A percentile compares a stretch with the other conserved stretches of the same genome.
Evolutionary conservation across 2,888 invertebrate genomes (phyloP).

Genomic region (Piscicola geometra): DNA sequence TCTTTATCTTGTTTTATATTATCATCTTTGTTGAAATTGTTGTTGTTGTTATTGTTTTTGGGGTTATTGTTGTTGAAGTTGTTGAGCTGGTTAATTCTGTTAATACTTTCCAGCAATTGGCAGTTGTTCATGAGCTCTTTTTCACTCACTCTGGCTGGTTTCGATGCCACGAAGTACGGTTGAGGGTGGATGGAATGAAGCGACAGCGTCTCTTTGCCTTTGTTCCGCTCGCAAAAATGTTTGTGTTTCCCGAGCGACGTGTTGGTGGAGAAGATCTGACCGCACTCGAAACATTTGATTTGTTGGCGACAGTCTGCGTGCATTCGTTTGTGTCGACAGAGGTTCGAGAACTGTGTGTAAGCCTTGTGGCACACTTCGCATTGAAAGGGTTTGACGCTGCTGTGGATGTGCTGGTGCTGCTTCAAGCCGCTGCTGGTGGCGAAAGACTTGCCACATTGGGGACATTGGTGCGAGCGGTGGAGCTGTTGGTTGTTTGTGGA

Average conservation of each 20-base stretch:
- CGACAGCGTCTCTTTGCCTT: constrained; percentile 34
- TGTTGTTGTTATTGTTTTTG: too few relatives aligned
- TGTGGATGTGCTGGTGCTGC: constrained; percentile 98
- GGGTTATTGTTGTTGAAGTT: too few relatives aligned
- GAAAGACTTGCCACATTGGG: constrained; percentile 97
- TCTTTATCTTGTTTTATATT: too few relatives aligned
- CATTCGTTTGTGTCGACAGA: constrained; percentile 99
- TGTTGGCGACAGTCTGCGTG: constrained; percentile 89
- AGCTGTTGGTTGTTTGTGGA: constrained; percentile 91
- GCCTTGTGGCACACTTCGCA: constrained; percentile 75
- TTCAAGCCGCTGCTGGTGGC: constrained; percentile 94
- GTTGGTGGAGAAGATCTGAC: not conserved
- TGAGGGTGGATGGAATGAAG: too few relatives aligned
- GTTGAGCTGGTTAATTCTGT: too few relatives aligned
- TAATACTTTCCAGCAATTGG: too few relatives aligned
- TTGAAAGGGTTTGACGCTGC: constrained; percentile 93
- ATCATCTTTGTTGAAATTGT: too few relatives aligned
- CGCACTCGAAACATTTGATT: not conserved
- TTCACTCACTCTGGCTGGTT: too few relatives aligned
- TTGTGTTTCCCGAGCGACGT: not conserved
- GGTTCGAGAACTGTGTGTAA: constrained; percentile 97
- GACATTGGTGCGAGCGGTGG: constrained; percentile 78
- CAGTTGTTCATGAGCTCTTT: too few relatives aligned
- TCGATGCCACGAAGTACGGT: too few relatives aligned
- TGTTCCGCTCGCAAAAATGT: constrained; percentile 61